Conservation (phyloP, 2,797 vertebrate genomes). For the Epinephelus coioides region DNA sequence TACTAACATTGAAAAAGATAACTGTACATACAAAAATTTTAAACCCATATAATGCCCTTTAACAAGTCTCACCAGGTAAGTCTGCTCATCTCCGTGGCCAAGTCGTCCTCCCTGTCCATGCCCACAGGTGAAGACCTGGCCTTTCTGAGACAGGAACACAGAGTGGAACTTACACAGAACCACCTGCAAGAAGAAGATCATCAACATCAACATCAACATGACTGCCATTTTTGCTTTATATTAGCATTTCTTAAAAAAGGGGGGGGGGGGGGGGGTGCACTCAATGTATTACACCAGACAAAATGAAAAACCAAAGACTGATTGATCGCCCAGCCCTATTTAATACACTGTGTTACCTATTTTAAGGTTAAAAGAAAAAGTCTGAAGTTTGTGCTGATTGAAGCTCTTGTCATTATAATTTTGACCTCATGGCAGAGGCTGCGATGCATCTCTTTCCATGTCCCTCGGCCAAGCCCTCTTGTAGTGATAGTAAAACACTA, state of each 20-base stretch:
- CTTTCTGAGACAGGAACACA: conserved; percentile 97
- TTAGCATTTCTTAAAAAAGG: no score
- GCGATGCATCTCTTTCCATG: conserved; percentile 68
- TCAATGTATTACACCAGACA: no score
- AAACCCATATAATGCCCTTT: background rate
- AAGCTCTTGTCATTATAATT: conserved; percentile 47
- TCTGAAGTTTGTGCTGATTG: conserved; percentile 27
- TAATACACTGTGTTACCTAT: background rate
- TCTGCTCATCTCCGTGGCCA: conserved; percentile 98
- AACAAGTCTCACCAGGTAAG: conserved; percentile 90
- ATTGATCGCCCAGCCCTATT: background rate
- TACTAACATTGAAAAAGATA: background rate
- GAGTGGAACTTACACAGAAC: conserved; percentile 98
- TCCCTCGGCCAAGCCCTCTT: conserved; percentile 68
- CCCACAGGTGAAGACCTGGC: conserved; percentile 96
- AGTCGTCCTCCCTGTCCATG: conserved; percentile 97
- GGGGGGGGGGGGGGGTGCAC: no score
- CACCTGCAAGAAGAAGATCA: conserved; percentile 84
- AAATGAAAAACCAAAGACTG: no score
- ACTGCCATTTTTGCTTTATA: background rate
- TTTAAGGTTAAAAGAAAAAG: background rate
- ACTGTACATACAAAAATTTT: no score
- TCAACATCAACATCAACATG: conserved; percentile 3
- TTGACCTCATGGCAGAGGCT: conserved; percentile 54
- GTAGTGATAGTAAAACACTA: conserved; percentile 80